These are phyloP conservation scores for Chromoteleia sp. DNA, from an alignment of 2,888 invertebrate species.

Conservation along the genomic window DNA sequence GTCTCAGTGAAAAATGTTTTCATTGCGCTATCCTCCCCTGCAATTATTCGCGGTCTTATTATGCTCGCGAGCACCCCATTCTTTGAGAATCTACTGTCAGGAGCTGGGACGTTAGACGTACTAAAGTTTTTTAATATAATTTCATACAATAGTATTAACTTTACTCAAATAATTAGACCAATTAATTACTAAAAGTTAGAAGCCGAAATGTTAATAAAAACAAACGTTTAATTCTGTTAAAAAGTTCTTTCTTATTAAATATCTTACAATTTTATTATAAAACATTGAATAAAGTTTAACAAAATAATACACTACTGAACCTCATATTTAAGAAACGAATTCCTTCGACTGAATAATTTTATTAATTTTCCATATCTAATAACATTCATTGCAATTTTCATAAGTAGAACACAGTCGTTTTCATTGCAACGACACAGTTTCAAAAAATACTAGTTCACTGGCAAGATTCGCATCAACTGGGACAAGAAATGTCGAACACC, in stretches of 20 bases:
- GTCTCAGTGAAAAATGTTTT: constrained; percentile 53
- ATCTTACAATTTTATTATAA: constrained; percentile 13
- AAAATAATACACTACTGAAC: background rate
- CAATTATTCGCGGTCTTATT: constrained; percentile 48
- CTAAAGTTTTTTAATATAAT: background rate
- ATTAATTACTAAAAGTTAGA: too few species aligned
- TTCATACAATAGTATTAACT: too few species aligned
- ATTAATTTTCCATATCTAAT: constrained; percentile 25
- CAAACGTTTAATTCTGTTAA: too few species aligned
- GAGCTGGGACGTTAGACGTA: background rate
- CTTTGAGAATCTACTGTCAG: constrained; percentile 29
- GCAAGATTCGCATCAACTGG: constrained; percentile 18
- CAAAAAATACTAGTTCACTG: constrained; percentile 24
- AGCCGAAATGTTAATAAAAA: too few species aligned
- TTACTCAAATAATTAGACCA: too few species aligned
- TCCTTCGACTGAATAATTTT: constrained; percentile 24
- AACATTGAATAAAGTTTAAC: background rate
- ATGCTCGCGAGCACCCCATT: constrained; percentile 15
- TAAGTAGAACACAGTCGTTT: constrained; percentile 28
- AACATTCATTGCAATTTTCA: constrained; percentile 38
- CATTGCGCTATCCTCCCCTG: constrained; percentile 27
- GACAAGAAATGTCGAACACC: background rate
- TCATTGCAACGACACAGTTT: constrained; percentile 19
- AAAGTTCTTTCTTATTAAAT: too few species aligned
- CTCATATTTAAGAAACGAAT: constrained; percentile 7